Conservation (phyloP, 2,888 invertebrate genomes). For the Callinectes sapidus region DNA sequence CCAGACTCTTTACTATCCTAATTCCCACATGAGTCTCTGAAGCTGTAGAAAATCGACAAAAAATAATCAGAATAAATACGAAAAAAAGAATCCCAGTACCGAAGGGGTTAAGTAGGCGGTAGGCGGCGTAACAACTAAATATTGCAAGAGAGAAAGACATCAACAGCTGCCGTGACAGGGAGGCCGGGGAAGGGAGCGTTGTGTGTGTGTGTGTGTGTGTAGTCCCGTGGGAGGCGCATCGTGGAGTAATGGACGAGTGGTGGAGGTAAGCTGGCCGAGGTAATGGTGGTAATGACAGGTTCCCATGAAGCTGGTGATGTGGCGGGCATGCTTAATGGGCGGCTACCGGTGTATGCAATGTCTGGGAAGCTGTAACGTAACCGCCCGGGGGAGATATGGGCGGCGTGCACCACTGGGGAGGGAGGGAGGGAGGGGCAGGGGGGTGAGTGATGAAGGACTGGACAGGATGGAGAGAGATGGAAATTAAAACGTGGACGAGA, state of each 20-base stretch:
- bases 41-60: too few species aligned
- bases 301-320: neutral
- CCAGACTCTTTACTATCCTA: too few species aligned
- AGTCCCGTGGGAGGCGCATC: neutral
- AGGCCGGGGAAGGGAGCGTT: neutral
- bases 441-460: too few species aligned
- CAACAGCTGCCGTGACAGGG: neutral
- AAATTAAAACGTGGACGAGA: too few species aligned
- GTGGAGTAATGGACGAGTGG: neutral
- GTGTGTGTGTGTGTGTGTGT: neutral
- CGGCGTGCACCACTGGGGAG: neutral
- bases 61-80: too few species aligned
- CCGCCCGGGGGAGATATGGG: neutral
- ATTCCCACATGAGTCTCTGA: too few species aligned
- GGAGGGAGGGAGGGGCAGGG: too few species aligned
- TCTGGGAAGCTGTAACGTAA: neutral
- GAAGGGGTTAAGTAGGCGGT: too few species aligned
- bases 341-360: neutral
- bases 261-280: neutral
- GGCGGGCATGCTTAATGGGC: neutral
- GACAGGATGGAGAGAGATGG: too few species aligned
- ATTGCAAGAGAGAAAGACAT: neutral
- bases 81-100: too few species aligned
- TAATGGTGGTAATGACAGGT: neutral
- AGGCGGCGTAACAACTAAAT: neutral